Conservation (phyloP, 2,797 vertebrate genomes). For the Etheostoma perlongum region DNA sequence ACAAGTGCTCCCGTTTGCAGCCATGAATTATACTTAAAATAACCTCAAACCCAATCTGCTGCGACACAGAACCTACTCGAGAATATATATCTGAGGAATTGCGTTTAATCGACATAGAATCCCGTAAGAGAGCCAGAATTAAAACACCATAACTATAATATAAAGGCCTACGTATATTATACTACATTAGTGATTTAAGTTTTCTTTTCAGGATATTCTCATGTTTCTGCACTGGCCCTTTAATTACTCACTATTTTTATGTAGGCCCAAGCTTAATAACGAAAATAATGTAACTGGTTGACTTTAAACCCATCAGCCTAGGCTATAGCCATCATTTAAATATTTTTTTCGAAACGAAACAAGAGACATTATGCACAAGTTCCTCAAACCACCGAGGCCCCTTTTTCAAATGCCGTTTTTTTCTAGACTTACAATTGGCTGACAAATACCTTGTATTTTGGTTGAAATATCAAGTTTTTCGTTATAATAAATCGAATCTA, state of each 20-base stretch:
- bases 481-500: background rate
- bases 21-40: slow-evolving; percentile 86
- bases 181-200: background rate
- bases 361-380: slow-evolving; percentile 28
- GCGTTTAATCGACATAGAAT: background rate
- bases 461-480: background rate
- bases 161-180: too few species aligned
- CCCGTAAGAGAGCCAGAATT: background rate
- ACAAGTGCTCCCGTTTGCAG: slow-evolving; percentile 80
- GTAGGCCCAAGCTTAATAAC: background rate
- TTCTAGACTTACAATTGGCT: background rate
- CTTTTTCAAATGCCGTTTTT: slow-evolving; percentile 3
- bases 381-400: slow-evolving; percentile 36
- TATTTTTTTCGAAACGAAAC: slow-evolving; percentile 18
- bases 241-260: background rate
- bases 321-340: background rate
- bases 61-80: slow-evolving; percentile 10
- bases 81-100: slow-evolving; percentile 24
- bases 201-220: background rate
- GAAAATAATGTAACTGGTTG: background rate
- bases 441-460: background rate
- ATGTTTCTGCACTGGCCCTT: background rate
- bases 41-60: slow-evolving; percentile 72
- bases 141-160: background rate
- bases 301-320: background rate